A percentile compares a stretch with the other conserved stretches of the same genome.
phyloP scores from a whole-genome alignment of 2,888 invertebrate genomes.

The Hartigia nigra region DNA sequence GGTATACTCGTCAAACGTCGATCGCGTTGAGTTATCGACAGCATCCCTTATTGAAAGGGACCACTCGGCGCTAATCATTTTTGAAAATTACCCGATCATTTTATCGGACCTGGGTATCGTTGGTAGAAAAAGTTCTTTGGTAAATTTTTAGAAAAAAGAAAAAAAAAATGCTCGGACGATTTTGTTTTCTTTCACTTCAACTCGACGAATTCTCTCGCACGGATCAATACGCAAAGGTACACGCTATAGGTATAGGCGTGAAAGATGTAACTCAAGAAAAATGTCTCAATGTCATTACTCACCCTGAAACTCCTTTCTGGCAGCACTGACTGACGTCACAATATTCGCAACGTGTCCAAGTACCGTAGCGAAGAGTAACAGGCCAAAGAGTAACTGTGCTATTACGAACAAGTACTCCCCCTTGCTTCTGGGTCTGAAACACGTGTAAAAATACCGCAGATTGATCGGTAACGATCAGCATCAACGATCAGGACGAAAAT shows the following conservation, averaged over 20 bases:
- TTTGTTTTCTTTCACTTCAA: not conserved
- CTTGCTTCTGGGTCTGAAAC: slow-evolving; percentile 84
- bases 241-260: not conserved
- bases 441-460: not conserved
- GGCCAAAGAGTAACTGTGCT: slow-evolving; percentile 91
- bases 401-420: slow-evolving; percentile 96
- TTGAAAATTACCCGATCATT: not conserved
- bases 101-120: not conserved
- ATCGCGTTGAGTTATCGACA: not conserved
- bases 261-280: not conserved
- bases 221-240: not conserved
- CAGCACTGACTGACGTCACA: slow-evolving; percentile 96
- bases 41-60: not conserved
- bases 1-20: not conserved
- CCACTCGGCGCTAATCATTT: not conserved
- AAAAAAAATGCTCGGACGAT: not conserved
- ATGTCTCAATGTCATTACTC: slow-evolving; percentile 57
- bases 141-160: not conserved
- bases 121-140: not conserved
- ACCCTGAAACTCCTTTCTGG: slow-evolving; percentile 99
- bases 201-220: not conserved
- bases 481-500: not conserved
- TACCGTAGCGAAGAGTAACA: slow-evolving; percentile 95
- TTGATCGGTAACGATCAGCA: not conserved
- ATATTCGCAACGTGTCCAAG: slow-evolving; percentile 98